Evolutionary conservation across 2,797 vertebrate species (phyloP).

Genomic region (Brotogeris chrysoptera): DNA sequence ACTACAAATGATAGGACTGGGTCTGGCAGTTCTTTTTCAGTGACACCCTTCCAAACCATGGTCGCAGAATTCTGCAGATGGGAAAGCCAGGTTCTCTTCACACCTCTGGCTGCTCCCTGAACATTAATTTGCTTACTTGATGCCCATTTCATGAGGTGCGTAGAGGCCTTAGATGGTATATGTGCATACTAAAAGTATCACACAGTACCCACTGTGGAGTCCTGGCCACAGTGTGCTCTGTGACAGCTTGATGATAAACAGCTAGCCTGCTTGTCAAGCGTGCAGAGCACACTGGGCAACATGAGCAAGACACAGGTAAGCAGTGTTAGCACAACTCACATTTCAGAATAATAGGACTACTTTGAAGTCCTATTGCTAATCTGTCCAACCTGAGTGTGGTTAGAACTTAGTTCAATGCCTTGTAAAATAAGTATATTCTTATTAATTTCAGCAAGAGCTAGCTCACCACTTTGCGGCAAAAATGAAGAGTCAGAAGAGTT

Average conservation of each 20-base stretch:
- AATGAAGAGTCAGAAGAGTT: not conserved
- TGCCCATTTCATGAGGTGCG: constrained; percentile 32
- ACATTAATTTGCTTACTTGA: constrained; percentile 46
- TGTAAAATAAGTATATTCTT: not conserved
- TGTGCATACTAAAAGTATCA: not conserved
- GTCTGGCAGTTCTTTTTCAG: not conserved
- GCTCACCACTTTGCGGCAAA: not conserved
- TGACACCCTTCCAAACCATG: not conserved
- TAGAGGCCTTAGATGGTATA: not conserved
- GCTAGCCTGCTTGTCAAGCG: not conserved
- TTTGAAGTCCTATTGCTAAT: not conserved
- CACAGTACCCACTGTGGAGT: constrained; percentile 44
- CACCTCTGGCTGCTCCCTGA: not conserved
- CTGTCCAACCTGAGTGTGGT: not conserved
- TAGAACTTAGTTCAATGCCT: not conserved
- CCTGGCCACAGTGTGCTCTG: not conserved
- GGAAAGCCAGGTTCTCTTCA: constrained; percentile 14
- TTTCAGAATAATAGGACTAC: not conserved
- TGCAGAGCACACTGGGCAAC: not conserved
- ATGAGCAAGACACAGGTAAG: not conserved
- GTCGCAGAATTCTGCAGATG: not conserved
- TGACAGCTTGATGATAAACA: constrained; percentile 46
- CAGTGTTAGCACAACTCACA: not conserved
- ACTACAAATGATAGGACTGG: fast-evolving
- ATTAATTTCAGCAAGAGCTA: not conserved